Evolutionary conservation across 2,113 vertebrate species (phyloP).

Genomic region (Rhipidura dahli): DNA sequence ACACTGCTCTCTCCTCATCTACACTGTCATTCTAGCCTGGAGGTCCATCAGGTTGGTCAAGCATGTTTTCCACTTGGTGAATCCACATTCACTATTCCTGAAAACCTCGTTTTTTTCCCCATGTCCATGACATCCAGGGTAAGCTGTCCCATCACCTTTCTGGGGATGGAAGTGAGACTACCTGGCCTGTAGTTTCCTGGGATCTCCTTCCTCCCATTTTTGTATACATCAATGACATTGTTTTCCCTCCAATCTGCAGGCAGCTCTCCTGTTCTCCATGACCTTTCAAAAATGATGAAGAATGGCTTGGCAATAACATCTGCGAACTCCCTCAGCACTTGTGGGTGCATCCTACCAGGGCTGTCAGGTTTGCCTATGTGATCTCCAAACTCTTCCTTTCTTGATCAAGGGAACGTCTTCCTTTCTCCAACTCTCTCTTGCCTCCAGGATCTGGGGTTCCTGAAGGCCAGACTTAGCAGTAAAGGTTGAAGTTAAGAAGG

Average conservation of each 20-base stretch:
- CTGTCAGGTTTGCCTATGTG: not conserved
- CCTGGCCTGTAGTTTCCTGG: not conserved
- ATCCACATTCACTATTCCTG: rapidly evolving
- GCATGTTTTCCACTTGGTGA: not conserved
- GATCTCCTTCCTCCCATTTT: not conserved
- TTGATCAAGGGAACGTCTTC: not conserved
- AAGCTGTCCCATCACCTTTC: not conserved
- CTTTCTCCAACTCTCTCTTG: not conserved
- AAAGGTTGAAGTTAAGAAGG: not conserved
- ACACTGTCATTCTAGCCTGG: not conserved
- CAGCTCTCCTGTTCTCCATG: not conserved
- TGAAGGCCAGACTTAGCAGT: not conserved
- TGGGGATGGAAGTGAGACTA: not conserved
- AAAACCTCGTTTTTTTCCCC: not conserved
- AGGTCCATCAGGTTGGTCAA: no score
- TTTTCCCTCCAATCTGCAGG: not conserved
- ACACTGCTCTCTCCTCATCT: no score
- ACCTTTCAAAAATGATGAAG: not conserved
- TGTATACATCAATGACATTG: not conserved
- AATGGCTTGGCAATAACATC: not conserved
- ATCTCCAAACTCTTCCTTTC: not conserved
- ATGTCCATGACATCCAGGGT: not conserved
- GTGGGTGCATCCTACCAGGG: not conserved
- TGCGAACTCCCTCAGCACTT: not conserved
- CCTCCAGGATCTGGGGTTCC: not conserved